Base-by-base conservation (phyloP, 2,797 vertebrate species). In the Pogoniulus pusillus region DNA sequence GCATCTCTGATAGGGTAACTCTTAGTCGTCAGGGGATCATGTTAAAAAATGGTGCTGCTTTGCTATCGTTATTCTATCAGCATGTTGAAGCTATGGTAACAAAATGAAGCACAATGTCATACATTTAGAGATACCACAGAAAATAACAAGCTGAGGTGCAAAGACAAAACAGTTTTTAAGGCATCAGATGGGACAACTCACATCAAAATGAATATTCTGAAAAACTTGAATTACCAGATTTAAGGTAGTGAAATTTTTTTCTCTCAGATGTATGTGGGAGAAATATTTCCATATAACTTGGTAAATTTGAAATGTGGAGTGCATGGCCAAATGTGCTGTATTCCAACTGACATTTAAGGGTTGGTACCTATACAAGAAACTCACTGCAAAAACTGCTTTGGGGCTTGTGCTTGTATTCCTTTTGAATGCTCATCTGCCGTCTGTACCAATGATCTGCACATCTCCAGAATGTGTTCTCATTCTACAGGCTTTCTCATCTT, bases 391-490 rank as follows among this genome's bases (percentile, higher is more conserved):
- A 83, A 63, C 17, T 69, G 4, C 60, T 84, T 30, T 5, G 13
- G 62, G 57, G 34, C 49, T 86, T 75, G 27, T 77, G 55, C 69
- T 90, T 62, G 62, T 93, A 66, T 60, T 93, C 16, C 53, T 72
- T 89, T 78, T 55, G 7, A 84, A 85, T 93, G 47, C 58, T 91
- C 45, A 66, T 71, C 92, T 88, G 35, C 81, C n/a, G 17, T 86
- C 62, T 88, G 9, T 76, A 54, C 81, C 80, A 78, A 53, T 87
- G 69, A 84, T 90, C 62, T 90, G 69, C 86, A 80, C 63, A 88
- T 92, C 93, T 94, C 91, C 78, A 87, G 62, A 94, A 77, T 87
- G 55, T 74, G 39, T 91, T 94, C 69, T 92, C 88, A 66, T 91
- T 78, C 92, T 87, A 87, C 81, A 93, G 75, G 32, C 72, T 77